Evolutionary conservation across 2,797 vertebrate genomes (phyloP).

Genomic region (Limnodromus scolopaceus): DNA sequence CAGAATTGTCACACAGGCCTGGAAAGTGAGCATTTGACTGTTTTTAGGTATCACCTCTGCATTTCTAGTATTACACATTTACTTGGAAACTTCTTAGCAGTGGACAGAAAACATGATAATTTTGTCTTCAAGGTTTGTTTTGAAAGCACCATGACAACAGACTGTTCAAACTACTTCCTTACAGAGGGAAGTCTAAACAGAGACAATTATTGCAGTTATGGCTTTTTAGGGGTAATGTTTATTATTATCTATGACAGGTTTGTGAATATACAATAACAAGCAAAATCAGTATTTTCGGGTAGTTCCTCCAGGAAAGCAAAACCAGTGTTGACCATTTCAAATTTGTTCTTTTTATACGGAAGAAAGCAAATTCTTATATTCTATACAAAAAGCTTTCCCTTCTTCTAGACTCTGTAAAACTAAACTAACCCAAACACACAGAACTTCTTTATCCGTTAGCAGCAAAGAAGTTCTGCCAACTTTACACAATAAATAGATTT

Average conservation of each 20-base stretch:
- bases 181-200: conserved; percentile 32
- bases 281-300: not conserved
- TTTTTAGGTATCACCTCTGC: not conserved
- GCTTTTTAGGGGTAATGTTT: conserved; percentile 28
- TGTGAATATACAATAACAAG: conserved; percentile 24
- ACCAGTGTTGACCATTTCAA: not conserved
- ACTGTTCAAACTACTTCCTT: conserved; percentile 28
- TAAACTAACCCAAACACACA: not conserved
- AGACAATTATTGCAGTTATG: conserved; percentile 39
- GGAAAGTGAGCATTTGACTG: not conserved
- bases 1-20: not conserved
- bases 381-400: not conserved
- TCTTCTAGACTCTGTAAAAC: not conserved
- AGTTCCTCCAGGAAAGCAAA: not conserved
- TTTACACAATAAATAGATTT: conserved; percentile 36
- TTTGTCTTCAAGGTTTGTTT: conserved; percentile 32
- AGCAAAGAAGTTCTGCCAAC: conserved; percentile 33
- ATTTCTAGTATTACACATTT: not conserved
- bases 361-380: not conserved
- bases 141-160: conserved; percentile 50
- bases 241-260: not conserved
- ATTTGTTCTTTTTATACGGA: not conserved
- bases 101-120: not conserved
- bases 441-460: conserved; percentile 33
- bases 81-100: not conserved